Percentiles rank a stretch among this genome's conserved stretches.
phyloP scores from a whole-genome alignment of 2,113 vertebrate genomes.

The Xiphorhynchus elegans region DNA sequence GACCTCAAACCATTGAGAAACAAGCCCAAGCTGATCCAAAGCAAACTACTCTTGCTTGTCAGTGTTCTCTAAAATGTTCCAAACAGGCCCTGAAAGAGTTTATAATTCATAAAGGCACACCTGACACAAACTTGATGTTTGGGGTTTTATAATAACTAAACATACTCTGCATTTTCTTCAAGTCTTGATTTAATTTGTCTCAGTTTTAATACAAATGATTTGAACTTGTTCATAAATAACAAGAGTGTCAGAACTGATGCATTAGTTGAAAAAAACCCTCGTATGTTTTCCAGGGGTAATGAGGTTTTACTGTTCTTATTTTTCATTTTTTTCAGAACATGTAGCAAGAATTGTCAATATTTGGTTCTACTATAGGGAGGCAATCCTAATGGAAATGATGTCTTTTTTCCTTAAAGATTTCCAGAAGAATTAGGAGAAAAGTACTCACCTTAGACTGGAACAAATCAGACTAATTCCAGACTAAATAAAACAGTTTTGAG shows the following conservation, averaged over 20 bases:
- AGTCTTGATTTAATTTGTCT: background rate
- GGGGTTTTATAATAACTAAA: background rate
- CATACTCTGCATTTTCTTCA: background rate
- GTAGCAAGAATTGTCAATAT: background rate
- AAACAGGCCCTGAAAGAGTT: background rate
- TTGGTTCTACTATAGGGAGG: background rate
- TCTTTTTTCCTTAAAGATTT: constrained; percentile 54
- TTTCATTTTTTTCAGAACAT: background rate
- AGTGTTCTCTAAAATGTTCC: background rate
- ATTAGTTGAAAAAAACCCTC: background rate
- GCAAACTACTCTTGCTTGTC: background rate
- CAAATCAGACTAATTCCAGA: constrained; percentile 50
- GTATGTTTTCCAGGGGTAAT: background rate
- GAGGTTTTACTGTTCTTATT: background rate
- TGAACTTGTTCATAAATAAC: background rate
- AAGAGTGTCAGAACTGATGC: background rate
- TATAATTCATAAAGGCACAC: background rate
- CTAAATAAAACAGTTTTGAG: constrained; percentile 22
- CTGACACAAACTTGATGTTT: background rate
- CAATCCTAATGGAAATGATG: background rate
- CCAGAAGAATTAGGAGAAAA: constrained; percentile 31
- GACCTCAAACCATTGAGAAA: background rate
- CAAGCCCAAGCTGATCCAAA: background rate
- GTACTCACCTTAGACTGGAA: background rate
- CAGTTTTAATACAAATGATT: background rate